phyloP scores from a whole-genome alignment of 2,888 invertebrate genomes.

The Apodemia mormo region DNA sequence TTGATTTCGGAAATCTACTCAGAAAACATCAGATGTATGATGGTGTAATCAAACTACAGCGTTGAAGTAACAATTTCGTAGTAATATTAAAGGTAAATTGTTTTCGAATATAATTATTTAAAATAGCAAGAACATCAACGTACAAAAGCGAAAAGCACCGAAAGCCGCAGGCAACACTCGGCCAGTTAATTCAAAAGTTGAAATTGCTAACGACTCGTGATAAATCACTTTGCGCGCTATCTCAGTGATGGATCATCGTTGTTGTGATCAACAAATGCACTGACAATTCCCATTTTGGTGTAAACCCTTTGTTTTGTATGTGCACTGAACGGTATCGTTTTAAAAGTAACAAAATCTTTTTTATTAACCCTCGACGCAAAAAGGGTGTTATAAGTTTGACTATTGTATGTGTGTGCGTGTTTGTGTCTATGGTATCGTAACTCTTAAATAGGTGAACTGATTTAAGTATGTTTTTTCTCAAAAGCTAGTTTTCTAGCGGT shows the following conservation, averaged over 20 bases:
- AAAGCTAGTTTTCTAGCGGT: too few relatives aligned
- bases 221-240: conserved; percentile 61
- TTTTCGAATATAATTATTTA: conserved; percentile 19
- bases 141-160: conserved; percentile 16
- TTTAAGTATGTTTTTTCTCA: too few relatives aligned
- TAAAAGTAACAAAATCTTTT: not conserved
- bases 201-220: conserved; percentile 52
- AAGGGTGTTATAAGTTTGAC: too few relatives aligned
- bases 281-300: conserved; percentile 7
- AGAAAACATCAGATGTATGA: not conserved
- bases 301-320: not conserved
- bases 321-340: not conserved
- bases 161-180: conserved; percentile 31
- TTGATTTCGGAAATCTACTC: not conserved
- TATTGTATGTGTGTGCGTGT: too few relatives aligned
- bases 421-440: not conserved
- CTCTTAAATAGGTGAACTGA: not conserved
- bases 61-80: conserved; percentile 10
- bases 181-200: conserved; percentile 51
- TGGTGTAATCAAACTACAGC: not conserved
- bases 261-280: conserved; percentile 20
- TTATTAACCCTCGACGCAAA: too few relatives aligned
- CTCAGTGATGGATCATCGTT: conserved; percentile 63
- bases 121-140: conserved; percentile 19
- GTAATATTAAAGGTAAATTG: conserved; percentile 12